Conservation (phyloP, 2,888 invertebrate genomes). For the Phanerotoma sp. region DNA sequence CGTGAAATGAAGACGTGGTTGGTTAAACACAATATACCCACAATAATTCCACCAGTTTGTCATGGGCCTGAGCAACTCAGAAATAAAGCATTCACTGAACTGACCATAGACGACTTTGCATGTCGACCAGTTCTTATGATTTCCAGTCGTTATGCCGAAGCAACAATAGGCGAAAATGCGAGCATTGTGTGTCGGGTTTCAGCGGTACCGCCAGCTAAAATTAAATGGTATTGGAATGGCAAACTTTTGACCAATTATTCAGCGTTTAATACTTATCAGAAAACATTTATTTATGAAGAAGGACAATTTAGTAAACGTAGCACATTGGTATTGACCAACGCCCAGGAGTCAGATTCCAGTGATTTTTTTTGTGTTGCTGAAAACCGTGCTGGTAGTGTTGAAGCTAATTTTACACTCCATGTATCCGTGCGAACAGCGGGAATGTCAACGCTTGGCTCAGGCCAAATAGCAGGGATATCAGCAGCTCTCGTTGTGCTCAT, state of each 20-base stretch:
- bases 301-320: slow-evolving; percentile 77
- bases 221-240: slow-evolving; percentile 89
- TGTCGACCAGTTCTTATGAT: slow-evolving; percentile 81
- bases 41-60: slow-evolving; percentile 78
- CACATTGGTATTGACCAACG: slow-evolving; percentile 75
- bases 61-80: slow-evolving; percentile 70
- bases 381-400: slow-evolving; percentile 84
- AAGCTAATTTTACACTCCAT: slow-evolving; percentile 86
- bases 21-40: slow-evolving; percentile 72
- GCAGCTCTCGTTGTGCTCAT: slow-evolving; percentile 79
- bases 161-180: slow-evolving; percentile 80
- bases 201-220: slow-evolving; percentile 76
- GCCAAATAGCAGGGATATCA: slow-evolving; percentile 83
- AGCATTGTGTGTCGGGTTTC: slow-evolving; percentile 80
- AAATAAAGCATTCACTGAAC: slow-evolving; percentile 73
- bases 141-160: slow-evolving; percentile 74
- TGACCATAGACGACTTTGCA: slow-evolving; percentile 80
- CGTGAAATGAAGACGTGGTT: slow-evolving; percentile 82
- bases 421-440: slow-evolving; percentile 77
- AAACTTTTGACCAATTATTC: slow-evolving; percentile 75
- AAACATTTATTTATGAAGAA: slow-evolving; percentile 74
- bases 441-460: slow-evolving; percentile 78
- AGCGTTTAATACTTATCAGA: slow-evolving; percentile 76
- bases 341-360: slow-evolving; percentile 78
- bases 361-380: slow-evolving; percentile 89